Base-by-base conservation (phyloP, 2,888 invertebrate species). In the Cephonodes hylas region DNA sequence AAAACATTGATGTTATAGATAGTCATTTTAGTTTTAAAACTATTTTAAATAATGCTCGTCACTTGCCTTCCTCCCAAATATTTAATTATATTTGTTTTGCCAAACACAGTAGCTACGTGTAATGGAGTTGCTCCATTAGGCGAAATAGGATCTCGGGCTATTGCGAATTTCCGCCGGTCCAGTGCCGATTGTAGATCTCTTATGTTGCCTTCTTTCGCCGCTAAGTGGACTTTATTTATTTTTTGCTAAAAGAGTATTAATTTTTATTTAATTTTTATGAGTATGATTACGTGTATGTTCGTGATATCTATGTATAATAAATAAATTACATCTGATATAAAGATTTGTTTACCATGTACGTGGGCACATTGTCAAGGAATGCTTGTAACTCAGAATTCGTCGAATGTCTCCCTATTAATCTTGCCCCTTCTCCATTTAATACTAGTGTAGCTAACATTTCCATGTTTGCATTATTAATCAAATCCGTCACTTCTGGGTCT, bases 401-500 rank as follows among this genome's bases (percentile, higher is more conserved):
- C 62, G 96, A 95, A 75, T 93, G 93, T 72, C 95, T 93, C 63
- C 96, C 94, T 75, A 96, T 86, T 75, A 97, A 89, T 87, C 95
- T 94, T 67, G 96, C 93, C 0, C 98, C 98, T 79, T 98, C 96
- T 3, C 98, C 98, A 73, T 96, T 96, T 22, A 99, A 91, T 13
- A 99, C 97, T 74, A 98, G 91, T 59, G 96, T 95, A 25, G 98
- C 98, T 76, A 99, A 90, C 89, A 97, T 96, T 81, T 97, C 98
- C 95, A 98, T 96, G 79, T 97, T 97, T 7, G 97, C 95, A 67
- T 93, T 92, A 73, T 94, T 94, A 59, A 96, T 94, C 70, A 96
- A 91, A 68, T 93, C 93, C 62, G 94, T 92, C 44, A 96, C 93
- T 81, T 95, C 95, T 15, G 93, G 93, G 70, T 96, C 95, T 84